A percentile compares a stretch with the other conserved stretches of the same genome.
These are phyloP conservation scores for Stercorarius parasiticus DNA, from an alignment of 2,113 vertebrate genomes.

Conservation along the genomic window DNA sequence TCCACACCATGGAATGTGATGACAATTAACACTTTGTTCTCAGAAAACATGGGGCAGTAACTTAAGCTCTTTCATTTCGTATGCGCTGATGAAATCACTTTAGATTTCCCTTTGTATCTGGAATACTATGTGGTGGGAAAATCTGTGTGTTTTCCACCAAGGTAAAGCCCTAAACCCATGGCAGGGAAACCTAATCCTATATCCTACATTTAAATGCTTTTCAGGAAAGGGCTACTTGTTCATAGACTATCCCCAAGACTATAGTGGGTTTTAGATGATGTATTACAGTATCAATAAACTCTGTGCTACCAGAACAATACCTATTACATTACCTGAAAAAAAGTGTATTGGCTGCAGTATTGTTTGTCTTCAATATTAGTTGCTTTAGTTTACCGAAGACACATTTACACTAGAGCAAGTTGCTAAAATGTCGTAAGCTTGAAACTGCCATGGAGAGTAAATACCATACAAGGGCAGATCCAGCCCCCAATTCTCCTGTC, in stretches of 20 bases:
- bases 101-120: not conserved
- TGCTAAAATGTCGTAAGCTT: not conserved
- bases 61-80: not conserved
- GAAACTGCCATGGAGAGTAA: not conserved
- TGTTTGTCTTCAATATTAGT: not conserved
- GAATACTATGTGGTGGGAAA: not conserved
- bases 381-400: not conserved
- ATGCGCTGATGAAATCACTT: not conserved
- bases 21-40: not conserved
- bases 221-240: not conserved
- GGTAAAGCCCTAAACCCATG: not conserved
- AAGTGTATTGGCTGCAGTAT: not conserved
- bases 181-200: not conserved
- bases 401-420: not conserved
- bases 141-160: not conserved
- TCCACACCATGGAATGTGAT: not conserved
- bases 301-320: not conserved
- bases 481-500: not conserved
- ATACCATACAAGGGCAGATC: not conserved
- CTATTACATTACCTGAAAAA: not conserved
- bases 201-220: not conserved
- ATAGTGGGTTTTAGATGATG: not conserved
- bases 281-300: not conserved
- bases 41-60: not conserved
- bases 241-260: not conserved